phyloP scores from a whole-genome alignment of 1,140 invertebrate species.

The Drosophila sturtevanti region DNA sequence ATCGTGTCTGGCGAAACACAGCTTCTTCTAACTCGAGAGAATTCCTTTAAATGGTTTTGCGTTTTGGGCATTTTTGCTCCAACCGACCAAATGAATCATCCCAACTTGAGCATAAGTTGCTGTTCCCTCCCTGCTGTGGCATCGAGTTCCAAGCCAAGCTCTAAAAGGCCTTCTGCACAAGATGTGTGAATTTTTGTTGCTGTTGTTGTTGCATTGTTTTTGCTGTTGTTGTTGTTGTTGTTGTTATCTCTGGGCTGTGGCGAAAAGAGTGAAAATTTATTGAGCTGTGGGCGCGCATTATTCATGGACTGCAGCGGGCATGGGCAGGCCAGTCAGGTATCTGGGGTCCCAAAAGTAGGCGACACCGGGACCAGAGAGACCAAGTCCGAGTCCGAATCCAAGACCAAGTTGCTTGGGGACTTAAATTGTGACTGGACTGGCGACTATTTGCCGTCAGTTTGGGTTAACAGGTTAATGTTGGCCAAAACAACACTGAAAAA shows the following conservation, averaged over 20 bases:
- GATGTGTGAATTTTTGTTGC: conserved; percentile 74
- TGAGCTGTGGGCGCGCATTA: conserved; percentile 82
- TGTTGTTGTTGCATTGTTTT: conserved; percentile 48
- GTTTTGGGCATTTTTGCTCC: conserved; percentile 25
- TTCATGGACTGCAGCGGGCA: conserved; percentile 71
- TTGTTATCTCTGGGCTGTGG: conserved; percentile 57
- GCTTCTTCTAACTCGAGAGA: conserved; percentile 66
- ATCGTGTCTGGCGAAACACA: conserved; percentile 56
- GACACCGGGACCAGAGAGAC: conserved; percentile 52
- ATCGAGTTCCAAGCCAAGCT: conserved; percentile 52
- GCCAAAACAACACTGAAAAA: conserved; percentile 28
- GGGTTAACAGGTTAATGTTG: conserved; percentile 81
- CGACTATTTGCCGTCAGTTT: conserved; percentile 65
- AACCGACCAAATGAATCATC: conserved; percentile 74
- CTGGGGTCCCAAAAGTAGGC: conserved; percentile 65
- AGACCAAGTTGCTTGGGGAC: conserved; percentile 57
- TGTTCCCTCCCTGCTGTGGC: conserved; percentile 72
- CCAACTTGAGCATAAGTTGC: conserved; percentile 48
- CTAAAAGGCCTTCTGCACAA: conserved; percentile 33
- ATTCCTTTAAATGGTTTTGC: conserved; percentile 79
- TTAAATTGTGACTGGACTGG: conserved; percentile 5
- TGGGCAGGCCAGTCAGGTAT: conserved; percentile 8
- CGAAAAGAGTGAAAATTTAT: conserved; percentile 82
- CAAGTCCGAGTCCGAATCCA: conserved; percentile 4
- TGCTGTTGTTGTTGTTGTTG: conserved; percentile 34